Conservation (phyloP, 1,140 invertebrate species). For the Scaptodrosophila lebanonensis region DNA sequence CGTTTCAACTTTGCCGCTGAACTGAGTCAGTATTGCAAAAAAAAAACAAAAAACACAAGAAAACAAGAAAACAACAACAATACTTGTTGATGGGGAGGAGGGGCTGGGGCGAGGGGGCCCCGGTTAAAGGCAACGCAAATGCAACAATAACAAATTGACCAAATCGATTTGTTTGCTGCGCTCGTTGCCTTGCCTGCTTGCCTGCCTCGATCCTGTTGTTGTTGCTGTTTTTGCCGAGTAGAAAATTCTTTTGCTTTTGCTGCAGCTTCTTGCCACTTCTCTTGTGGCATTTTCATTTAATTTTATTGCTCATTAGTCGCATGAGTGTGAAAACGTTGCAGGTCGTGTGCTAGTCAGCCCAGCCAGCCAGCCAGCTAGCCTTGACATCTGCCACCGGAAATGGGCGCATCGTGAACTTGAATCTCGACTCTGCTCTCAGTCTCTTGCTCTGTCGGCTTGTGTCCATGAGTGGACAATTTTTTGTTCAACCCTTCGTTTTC, state of each 20-base stretch:
- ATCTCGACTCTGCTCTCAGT: slow-evolving; percentile 20
- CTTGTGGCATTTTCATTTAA: slow-evolving; percentile 68
- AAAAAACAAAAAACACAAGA: slow-evolving; percentile 10
- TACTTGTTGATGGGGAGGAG: neutral
- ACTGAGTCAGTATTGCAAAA: slow-evolving; percentile 47
- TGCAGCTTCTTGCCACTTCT: slow-evolving; percentile 35
- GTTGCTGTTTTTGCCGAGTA: slow-evolving; percentile 9
- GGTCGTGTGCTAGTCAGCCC: slow-evolving; percentile 25
- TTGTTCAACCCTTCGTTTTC: neutral
- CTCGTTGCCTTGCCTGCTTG: too few species aligned
- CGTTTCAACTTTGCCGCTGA: slow-evolving; percentile 74
- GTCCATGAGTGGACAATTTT: slow-evolving; percentile 53
- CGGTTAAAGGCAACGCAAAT: slow-evolving; percentile 30
- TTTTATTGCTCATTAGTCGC: slow-evolving; percentile 71
- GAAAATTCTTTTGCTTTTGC: slow-evolving; percentile 7
- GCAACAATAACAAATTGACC: slow-evolving; percentile 75
- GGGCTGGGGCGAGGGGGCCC: slow-evolving; percentile 11
- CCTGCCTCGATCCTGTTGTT: slow-evolving; percentile 11
- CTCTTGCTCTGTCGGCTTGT: slow-evolving; percentile 40
- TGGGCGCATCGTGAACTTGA: slow-evolving; percentile 25
- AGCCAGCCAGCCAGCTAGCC: slow-evolving; percentile 1
- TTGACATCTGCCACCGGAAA: slow-evolving; percentile 41
- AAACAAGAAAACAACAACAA: neutral
- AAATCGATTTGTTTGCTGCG: slow-evolving; percentile 67
- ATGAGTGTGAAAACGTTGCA: slow-evolving; percentile 72